Conservation (phyloP, 2,888 invertebrate genomes). For the Drosophila pseudotalamancana region DNA sequence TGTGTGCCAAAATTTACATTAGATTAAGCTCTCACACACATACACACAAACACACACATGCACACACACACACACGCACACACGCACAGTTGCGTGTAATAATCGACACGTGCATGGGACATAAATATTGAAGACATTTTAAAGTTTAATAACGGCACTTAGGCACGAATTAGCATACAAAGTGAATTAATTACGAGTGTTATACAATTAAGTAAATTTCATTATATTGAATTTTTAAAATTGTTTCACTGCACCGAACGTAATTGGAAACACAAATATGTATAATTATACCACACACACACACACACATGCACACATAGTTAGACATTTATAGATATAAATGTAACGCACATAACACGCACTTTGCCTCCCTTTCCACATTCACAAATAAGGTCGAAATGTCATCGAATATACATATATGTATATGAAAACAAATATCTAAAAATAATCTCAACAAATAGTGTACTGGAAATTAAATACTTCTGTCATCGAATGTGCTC, state of each 20-base stretch:
- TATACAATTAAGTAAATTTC: slow-evolving; percentile 82
- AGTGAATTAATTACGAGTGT: slow-evolving; percentile 81
- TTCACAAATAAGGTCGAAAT: slow-evolving; percentile 16
- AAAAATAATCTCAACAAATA: neutral
- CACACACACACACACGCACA: slow-evolving; percentile 2
- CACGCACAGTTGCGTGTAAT: slow-evolving; percentile 62
- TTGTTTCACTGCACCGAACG: slow-evolving; percentile 61
- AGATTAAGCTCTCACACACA: slow-evolving; percentile 50
- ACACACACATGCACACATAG: neutral
- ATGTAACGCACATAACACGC: slow-evolving; percentile 32
- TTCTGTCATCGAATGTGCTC: no score
- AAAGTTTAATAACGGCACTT: slow-evolving; percentile 79
- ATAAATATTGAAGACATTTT: slow-evolving; percentile 80
- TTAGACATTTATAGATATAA: slow-evolving; percentile 22
- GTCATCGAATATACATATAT: neutral
- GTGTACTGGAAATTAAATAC: neutral
- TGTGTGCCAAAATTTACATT: slow-evolving; percentile 63
- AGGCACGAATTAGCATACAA: slow-evolving; percentile 80
- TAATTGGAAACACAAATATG: slow-evolving; percentile 77
- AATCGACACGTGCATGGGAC: slow-evolving; percentile 73
- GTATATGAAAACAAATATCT: neutral
- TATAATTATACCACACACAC: slow-evolving; percentile 58
- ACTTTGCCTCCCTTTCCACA: slow-evolving; percentile 22
- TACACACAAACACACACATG: slow-evolving; percentile 21
- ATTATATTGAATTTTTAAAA: slow-evolving; percentile 81